phyloP scores from a whole-genome alignment of 2,888 invertebrate species.

The Melinopterus prodromus region DNA sequence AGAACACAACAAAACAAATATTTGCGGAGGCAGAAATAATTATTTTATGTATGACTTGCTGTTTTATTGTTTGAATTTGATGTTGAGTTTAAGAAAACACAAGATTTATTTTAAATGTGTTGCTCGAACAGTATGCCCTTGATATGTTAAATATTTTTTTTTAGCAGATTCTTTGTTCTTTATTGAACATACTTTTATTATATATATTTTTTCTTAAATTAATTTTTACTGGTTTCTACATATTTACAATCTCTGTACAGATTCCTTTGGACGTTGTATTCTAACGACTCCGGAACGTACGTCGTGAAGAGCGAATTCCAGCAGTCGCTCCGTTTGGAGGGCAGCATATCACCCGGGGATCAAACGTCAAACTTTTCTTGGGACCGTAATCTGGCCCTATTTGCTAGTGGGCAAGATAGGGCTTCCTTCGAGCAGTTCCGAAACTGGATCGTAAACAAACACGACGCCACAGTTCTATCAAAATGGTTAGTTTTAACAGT shows the following conservation, averaged over 20 bases:
- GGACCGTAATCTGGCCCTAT: conserved; percentile 58
- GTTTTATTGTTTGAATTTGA: neutral
- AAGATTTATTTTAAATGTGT: too few relatives aligned
- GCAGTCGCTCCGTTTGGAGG: conserved; percentile 68
- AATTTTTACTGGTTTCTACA: neutral
- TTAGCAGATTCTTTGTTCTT: too few relatives aligned
- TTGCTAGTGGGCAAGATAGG: conserved; percentile 62
- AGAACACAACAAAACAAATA: neutral
- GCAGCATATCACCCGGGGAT: conserved; percentile 48
- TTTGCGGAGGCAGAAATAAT: neutral
- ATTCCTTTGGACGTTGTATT: conserved; percentile 87
- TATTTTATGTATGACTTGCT: neutral
- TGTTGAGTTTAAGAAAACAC: too few relatives aligned
- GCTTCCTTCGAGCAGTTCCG: conserved; percentile 79
- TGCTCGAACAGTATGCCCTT: too few relatives aligned
- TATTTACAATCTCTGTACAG: conserved; percentile 55
- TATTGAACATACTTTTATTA: too few relatives aligned
- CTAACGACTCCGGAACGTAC: conserved; percentile 79
- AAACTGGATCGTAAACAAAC: conserved; percentile 79
- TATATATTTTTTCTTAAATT: too few relatives aligned
- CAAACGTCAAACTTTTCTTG: conserved; percentile 54
- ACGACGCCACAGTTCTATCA: conserved; percentile 80
- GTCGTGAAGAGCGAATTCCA: conserved; percentile 80
- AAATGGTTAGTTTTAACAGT: conserved; percentile 67
- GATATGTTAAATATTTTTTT: too few relatives aligned